Evolutionary conservation across 2,888 invertebrate genomes (phyloP).

Genomic region (Smittia aterrima): DNA sequence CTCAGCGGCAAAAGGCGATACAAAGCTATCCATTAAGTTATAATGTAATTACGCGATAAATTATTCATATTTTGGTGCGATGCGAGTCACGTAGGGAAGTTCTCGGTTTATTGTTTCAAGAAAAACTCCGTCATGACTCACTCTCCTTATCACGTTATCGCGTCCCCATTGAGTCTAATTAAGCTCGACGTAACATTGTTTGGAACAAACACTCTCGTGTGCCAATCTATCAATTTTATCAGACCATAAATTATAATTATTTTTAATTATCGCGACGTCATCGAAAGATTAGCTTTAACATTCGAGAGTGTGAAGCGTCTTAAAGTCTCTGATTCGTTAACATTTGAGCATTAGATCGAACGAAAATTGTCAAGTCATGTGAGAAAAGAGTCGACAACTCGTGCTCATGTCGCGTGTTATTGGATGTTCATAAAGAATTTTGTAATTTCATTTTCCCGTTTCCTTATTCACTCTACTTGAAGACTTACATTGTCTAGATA

Average conservation of each 20-base stretch:
- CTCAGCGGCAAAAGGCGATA: background rate
- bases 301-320: no score
- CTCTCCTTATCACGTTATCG: background rate
- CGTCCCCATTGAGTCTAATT: background rate
- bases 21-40: slow-evolving; percentile 35
- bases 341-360: no score
- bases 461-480: no score
- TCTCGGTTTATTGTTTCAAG: background rate
- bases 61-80: slow-evolving; percentile 2
- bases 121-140: background rate
- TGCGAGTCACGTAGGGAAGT: background rate
- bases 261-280: slow-evolving; percentile 6
- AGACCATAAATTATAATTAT: slow-evolving; percentile 8
- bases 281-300: background rate
- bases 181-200: background rate
- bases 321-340: no score
- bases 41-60: slow-evolving; percentile 35
- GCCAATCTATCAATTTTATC: slow-evolving; percentile 17
- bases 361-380: no score
- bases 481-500: no score
- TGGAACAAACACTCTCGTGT: background rate
- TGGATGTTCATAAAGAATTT: no score
- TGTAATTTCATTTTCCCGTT: no score
- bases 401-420: no score
- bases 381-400: no score